These are phyloP conservation scores for Myiothlypis coronata DNA, from an alignment of 2,797 vertebrate genomes.

Conservation along the genomic window DNA sequence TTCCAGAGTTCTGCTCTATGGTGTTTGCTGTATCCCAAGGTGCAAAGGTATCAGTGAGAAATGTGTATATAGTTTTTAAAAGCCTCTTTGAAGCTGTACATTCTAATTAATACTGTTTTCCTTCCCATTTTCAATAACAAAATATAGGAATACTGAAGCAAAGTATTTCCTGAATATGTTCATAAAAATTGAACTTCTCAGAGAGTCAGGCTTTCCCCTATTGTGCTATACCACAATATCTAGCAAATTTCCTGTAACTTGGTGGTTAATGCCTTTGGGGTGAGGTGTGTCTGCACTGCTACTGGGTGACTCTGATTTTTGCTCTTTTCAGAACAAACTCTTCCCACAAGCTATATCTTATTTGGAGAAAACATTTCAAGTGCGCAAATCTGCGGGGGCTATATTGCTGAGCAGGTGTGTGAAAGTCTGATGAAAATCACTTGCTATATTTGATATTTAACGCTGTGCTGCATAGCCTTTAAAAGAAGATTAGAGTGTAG, in stretches of 20 bases:
- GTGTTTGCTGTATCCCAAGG: neutral
- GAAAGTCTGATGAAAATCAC: neutral
- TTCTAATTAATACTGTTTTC: neutral
- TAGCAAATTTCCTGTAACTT: neutral
- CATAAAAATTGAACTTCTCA: neutral
- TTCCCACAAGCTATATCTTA: conserved; percentile 95
- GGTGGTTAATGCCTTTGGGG: neutral
- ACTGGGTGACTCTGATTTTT: neutral
- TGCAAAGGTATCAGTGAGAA: neutral
- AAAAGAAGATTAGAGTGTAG: neutral
- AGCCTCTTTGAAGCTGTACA: neutral
- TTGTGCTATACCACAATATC: neutral
- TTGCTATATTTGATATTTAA: neutral
- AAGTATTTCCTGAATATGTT: neutral
- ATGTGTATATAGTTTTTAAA: neutral
- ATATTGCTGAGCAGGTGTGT: conserved; percentile 91
- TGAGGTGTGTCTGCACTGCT: neutral
- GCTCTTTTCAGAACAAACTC: conserved; percentile 82
- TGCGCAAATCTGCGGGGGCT: conserved; percentile 82
- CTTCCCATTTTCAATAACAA: neutral
- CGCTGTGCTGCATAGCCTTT: neutral
- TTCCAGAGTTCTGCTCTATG: neutral
- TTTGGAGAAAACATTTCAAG: conserved; percentile 89
- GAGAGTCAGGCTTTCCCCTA: neutral
- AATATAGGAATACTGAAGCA: neutral